These are phyloP conservation scores for Phalacrocorax pelagicus DNA, from an alignment of 2,113 vertebrate species.

Conservation along the genomic window DNA sequence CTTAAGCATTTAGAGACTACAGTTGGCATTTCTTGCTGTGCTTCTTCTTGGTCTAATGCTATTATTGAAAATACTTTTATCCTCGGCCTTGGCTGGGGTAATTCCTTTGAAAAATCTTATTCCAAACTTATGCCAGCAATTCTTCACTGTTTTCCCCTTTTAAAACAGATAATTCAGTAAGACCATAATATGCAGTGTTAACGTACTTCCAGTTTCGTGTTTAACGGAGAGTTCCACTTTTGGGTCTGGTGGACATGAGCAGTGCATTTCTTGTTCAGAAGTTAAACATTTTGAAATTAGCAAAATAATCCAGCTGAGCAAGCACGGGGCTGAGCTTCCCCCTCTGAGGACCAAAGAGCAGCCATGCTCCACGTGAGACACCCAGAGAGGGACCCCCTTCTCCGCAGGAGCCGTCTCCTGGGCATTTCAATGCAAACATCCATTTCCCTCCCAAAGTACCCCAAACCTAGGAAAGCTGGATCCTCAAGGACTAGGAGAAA, in stretches of 20 bases:
- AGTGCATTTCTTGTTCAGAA: neutral
- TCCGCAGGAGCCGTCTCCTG: neutral
- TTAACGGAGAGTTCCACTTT: neutral
- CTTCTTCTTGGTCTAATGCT: slow-evolving; percentile 60
- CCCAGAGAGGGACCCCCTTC: neutral
- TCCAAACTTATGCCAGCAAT: slow-evolving; percentile 17
- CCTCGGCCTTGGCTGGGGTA: slow-evolving; percentile 43
- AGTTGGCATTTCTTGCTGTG: slow-evolving; percentile 63
- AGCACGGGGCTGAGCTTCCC: neutral
- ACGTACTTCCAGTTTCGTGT: neutral
- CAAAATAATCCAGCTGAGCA: neutral
- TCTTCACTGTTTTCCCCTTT: neutral
- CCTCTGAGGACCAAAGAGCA: neutral
- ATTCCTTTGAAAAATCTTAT: slow-evolving; percentile 59
- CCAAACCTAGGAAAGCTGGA: neutral
- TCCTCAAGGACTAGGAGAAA: neutral
- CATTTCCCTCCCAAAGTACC: neutral
- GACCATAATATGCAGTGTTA: neutral
- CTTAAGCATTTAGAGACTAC: slow-evolving; percentile 62
- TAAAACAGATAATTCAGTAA: slow-evolving; percentile 45
- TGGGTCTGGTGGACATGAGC: neutral
- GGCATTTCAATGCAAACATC: neutral
- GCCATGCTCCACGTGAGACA: neutral
- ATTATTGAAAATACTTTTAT: slow-evolving; percentile 67
- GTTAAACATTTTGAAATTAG: neutral